Evolutionary conservation across 2,797 vertebrate species (phyloP), one percentile per base, ranked within the genome.

Genomic region (Labeo calbasu): DNA sequence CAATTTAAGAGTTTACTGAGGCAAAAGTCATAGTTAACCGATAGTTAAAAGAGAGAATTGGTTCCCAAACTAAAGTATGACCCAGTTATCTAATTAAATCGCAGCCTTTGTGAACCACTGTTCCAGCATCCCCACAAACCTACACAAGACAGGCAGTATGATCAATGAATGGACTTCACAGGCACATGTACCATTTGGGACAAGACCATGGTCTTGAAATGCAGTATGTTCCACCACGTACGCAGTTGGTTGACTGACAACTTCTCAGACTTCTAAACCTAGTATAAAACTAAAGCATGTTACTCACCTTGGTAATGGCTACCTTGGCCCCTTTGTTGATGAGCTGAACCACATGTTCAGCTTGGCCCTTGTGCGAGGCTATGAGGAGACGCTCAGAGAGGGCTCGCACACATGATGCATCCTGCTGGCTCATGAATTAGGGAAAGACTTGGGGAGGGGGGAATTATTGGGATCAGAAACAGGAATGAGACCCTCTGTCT

Each of bases 351-450:
- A 99, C 98, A 97, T 97, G 96, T 92, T 99, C 97, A 12, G 95
- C 95, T 92, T 98, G 97, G 91, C 98, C 98, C 95, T 98, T 99
- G 95, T 98, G 96, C 1, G 98, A 96, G 21, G 98, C 98, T 96
- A 99, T 87, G 79, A 99, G 97, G 93, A 99, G 97, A 93, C 96
- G 97, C 96, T 99, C 98, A 84, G 98, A 99, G 93, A 99, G 97
- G 90, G 94, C 96, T 8, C 96, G 96, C 93, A 97, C 96, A 91
- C 91, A 93, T 91, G 94, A 89, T 80, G 92, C 97, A 97, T 99
- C 97, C 94, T 96, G 97, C 96, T 97, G 97, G 97, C 96, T 99
- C 98, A 99, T 99, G 97, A 97, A 98, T 97, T 94, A 95, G 95
- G 86, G 85, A 78, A 72, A 84, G 78, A 61, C n/a, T 70, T 21